A percentile compares a stretch with the other conserved stretches of the same genome.
Evolutionary conservation across 2,797 vertebrate species (phyloP).

Genomic region (Catostomus latipinnis): DNA sequence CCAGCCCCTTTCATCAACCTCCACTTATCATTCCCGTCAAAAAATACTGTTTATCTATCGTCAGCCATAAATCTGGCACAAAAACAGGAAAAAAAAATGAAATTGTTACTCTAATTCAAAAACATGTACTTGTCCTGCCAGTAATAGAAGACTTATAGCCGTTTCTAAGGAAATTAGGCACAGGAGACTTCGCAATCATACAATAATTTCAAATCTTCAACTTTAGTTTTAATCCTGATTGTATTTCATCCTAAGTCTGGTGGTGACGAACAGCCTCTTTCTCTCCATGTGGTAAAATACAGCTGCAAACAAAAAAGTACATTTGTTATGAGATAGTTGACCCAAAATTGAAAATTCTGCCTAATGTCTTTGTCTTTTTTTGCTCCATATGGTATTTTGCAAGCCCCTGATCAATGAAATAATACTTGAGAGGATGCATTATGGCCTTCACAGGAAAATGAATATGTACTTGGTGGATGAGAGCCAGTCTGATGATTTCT

Average conservation of each 20-base stretch:
- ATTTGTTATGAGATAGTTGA: neutral
- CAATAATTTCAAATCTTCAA: neutral
- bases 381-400: neutral
- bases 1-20: slow-evolving; percentile 14
- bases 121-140: neutral
- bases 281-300: neutral
- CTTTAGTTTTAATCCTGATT: neutral
- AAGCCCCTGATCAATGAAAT: neutral
- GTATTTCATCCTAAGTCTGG: neutral
- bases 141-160: neutral
- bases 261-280: neutral
- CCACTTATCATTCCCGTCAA: slow-evolving; percentile 11
- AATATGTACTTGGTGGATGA: neutral
- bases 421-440: neutral
- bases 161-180: slow-evolving; percentile 6
- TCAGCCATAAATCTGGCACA: slow-evolving; percentile 11
- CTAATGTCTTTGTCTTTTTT: too few species aligned
- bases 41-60: slow-evolving; percentile 17
- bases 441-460: neutral
- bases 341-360: neutral
- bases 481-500: slow-evolving; percentile 20
- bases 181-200: neutral
- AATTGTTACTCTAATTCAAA: slow-evolving; percentile 2
- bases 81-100: slow-evolving; percentile 25
- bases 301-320: neutral